Evolutionary conservation across 2,797 vertebrate species (phyloP), one percentile per base, ranked within the genome.

Genomic region (Pitangus sulphuratus): DNA sequence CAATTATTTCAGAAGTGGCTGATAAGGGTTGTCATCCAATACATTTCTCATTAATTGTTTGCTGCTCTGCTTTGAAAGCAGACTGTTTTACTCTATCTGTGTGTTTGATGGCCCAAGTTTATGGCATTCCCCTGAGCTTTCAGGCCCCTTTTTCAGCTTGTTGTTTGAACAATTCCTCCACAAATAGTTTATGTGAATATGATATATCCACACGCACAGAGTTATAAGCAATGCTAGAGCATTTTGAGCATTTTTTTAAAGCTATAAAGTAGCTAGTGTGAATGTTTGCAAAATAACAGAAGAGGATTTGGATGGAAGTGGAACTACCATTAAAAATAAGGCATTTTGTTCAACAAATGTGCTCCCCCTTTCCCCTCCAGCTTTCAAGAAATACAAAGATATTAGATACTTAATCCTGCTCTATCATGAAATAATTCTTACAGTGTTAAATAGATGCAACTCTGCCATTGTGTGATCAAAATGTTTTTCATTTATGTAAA

Each of bases 1-100:
- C 87, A 96, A 78, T 94, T 95, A 93, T 94, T 92, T 87, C 84
- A 92, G 76, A 92, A 97, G 79, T 96, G 84, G 65, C 47, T 95
- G 84, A 82, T 95, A 87, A 89, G 88, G 74, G 92, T 87, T 95
- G 84, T 92, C 82, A 97, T 71, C 71, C 78, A 57, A 26, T 61
- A 70, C 26, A 35, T 93, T 91, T 85, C 90, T 89, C 61, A 37
- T 71, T 92, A 93, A 80, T 94, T 92, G 58, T 93, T 92, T 78
- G 57, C 54, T 86, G 45, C 53, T 89, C 42, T 89, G 37, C 42
- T 86, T 83, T 35, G 61, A 90, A 84, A 95, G 58, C 54, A 89
- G 56, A 26, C n/a, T 65, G 13, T 48, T 87, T 17, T 62, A 26
- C 44, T 74, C 8, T 51, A 71, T 71, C 51, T 86, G 9, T 54